Evolutionary conservation across 1,140 invertebrate species (phyloP), one percentile per base, ranked within the genome.

Genomic region (Drosophila lacteicornis): DNA sequence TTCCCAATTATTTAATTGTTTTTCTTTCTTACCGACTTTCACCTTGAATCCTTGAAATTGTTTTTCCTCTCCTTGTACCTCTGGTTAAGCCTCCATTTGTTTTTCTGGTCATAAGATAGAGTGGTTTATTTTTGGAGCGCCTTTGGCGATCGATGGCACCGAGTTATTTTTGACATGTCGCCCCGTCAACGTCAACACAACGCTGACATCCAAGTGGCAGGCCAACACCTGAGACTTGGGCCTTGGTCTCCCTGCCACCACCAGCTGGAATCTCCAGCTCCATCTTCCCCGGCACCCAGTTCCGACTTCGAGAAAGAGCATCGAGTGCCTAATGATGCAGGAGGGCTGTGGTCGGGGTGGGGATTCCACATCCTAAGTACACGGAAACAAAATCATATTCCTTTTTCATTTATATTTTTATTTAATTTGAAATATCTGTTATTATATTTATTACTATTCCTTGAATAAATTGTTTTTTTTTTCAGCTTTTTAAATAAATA

Each of bases 101-200:
- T 9, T 46, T 25, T 36, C 43, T 36, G 62, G 67, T 4, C 46
- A 36, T 27, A 47, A 25, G 50, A 40, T 19, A 9, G 36, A 49
- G 66, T 58, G 43, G 5, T 70, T 58, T 58, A 71, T 71, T 70
- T 70, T 70, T 33, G 36, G 36, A 0, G 19, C 30, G 66, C 66
- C 66, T 33, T 49, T 3, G 67, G 69, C 51, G 66, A 71, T 58
- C 69, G 66, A 71, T 71, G 50, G 36, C 66, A 45, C 66, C 51
- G 67, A 71, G 66, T 49, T 71, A 71, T 71, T 70, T 70, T 33
- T 71, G 66, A 58, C 43, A 70, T 71, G 68, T 71, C 68, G 50
- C 50, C 68, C 68, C 56, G 68, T 71, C 66, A 71, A 70, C 66
- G 68, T 71, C 69, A 70, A 70, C 63, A 38, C 45, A 38, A 58